Conservation (phyloP, 2,113 vertebrate species). For the Thamnaconus septentrionalis region DNA sequence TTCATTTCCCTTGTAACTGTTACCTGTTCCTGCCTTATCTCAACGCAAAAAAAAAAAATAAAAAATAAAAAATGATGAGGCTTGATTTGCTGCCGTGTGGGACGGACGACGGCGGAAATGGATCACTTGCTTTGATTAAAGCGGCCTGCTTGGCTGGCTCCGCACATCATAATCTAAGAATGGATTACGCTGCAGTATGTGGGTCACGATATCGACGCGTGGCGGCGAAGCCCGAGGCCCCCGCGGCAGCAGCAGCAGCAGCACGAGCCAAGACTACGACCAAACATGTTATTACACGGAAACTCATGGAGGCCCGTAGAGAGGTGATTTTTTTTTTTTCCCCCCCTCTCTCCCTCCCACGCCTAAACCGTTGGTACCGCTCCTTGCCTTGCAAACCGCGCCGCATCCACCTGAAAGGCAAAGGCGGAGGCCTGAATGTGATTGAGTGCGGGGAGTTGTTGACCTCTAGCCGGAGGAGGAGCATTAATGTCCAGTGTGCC, state of each 20-base stretch:
- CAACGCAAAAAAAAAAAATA: too few relatives aligned
- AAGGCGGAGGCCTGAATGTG: conserved; percentile 32
- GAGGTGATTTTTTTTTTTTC: conserved; percentile 47
- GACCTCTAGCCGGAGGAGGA: conserved; percentile 63
- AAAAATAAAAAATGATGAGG: conserved; percentile 34
- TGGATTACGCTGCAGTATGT: conserved; percentile 69
- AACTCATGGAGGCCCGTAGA: conserved; percentile 30
- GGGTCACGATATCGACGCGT: conserved; percentile 67
- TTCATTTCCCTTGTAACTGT: too few relatives aligned
- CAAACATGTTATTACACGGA: conserved; percentile 13
- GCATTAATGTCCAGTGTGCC: conserved; percentile 66
- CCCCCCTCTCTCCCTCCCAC: conserved; percentile 8
- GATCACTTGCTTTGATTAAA: conserved; percentile 75
- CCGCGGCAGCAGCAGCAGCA: conserved; percentile 12
- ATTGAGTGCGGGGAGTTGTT: conserved; percentile 58
- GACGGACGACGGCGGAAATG: conserved; percentile 62
- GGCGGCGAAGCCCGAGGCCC: conserved; percentile 41
- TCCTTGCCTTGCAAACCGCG: too few relatives aligned
- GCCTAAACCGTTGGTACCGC: conserved; percentile 19
- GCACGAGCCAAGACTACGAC: conserved; percentile 7
- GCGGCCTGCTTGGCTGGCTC: conserved; percentile 59
- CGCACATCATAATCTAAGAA: conserved; percentile 71
- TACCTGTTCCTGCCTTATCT: too few relatives aligned
- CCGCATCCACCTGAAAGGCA: too few relatives aligned
- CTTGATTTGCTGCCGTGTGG: conserved; percentile 58